Conservation (phyloP, 2,888 invertebrate genomes). For the Gandaritis pyraliata region DNA sequence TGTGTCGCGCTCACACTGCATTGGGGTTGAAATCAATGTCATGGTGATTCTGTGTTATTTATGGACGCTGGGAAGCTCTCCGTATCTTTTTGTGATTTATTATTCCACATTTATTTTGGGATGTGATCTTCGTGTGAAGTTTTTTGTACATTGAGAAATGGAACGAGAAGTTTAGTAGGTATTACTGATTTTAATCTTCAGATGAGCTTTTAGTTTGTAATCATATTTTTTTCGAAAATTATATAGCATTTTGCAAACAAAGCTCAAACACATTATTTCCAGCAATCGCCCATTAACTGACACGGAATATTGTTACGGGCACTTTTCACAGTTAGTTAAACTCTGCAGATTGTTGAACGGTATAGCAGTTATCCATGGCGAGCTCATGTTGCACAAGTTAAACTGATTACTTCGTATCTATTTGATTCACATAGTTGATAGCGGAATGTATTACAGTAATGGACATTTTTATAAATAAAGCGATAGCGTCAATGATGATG, state of each 20-base stretch:
- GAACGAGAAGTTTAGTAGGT: neutral
- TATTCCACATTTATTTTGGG: slow-evolving; percentile 13
- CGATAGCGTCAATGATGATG: slow-evolving; percentile 56
- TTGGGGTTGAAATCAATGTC: slow-evolving; percentile 38
- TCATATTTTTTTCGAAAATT: neutral
- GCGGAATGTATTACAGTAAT: slow-evolving; percentile 63
- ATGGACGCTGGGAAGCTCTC: slow-evolving; percentile 17
- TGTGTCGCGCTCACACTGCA: slow-evolving; percentile 48
- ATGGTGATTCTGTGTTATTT: slow-evolving; percentile 32
- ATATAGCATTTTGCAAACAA: slow-evolving; percentile 4
- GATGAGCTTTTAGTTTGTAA: no score
- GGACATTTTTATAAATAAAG: slow-evolving; percentile 56
- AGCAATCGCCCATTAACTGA: slow-evolving; percentile 24
- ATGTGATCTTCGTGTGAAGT: slow-evolving; percentile 22
- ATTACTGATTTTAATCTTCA: neutral
- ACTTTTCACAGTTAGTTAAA: slow-evolving; percentile 44
- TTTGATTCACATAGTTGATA: slow-evolving; percentile 59
- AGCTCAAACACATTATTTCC: slow-evolving; percentile 21
- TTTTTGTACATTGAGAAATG: slow-evolving; percentile 7
- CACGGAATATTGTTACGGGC: slow-evolving; percentile 26
- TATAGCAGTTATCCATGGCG: slow-evolving; percentile 43
- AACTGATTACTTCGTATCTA: slow-evolving; percentile 43
- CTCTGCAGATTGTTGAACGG: slow-evolving; percentile 38
- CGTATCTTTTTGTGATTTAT: slow-evolving; percentile 28
- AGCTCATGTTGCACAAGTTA: slow-evolving; percentile 40